Conservation (phyloP, 2,888 invertebrate species). For the Parnassius glacialis region DNA sequence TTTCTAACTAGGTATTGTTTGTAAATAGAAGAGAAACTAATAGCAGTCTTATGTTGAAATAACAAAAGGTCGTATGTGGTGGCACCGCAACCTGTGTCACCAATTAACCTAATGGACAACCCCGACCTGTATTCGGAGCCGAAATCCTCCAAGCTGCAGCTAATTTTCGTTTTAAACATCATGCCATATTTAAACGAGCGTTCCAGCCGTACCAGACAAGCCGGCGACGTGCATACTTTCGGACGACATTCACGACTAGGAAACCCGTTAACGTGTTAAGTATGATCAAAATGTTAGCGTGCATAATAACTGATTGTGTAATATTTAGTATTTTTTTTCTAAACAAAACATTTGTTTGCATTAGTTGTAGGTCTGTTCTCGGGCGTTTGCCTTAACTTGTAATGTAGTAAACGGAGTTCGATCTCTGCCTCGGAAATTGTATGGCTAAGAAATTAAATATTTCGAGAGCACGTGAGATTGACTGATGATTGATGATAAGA, state of each 20-base stretch:
- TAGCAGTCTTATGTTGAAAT: slow-evolving; percentile 31
- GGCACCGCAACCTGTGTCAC: slow-evolving; percentile 55
- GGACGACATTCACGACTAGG: not conserved
- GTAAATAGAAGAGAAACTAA: slow-evolving; percentile 1
- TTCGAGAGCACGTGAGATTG: no score
- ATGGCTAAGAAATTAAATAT: no score
- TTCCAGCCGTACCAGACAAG: slow-evolving; percentile 24
- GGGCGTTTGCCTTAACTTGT: no score
- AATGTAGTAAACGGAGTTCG: no score
- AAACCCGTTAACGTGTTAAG: slow-evolving; percentile 11
- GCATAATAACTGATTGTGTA: no score
- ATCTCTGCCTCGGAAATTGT: no score
- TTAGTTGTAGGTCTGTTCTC: no score
- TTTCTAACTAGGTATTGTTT: slow-evolving; percentile 11
- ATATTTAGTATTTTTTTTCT: no score
- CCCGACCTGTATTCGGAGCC: slow-evolving; percentile 76
- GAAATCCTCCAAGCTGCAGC: slow-evolving; percentile 77
- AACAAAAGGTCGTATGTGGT: slow-evolving; percentile 55
- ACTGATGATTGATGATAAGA: no score
- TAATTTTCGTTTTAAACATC: slow-evolving; percentile 74
- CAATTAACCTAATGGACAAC: slow-evolving; percentile 81
- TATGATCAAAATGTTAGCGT: slow-evolving; percentile 2
- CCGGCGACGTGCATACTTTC: not conserved
- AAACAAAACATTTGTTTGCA: no score
- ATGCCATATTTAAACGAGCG: slow-evolving; percentile 43